Evolutionary conservation across 2,797 vertebrate genomes (phyloP).

Genomic region (Sciaenops ocellatus): DNA sequence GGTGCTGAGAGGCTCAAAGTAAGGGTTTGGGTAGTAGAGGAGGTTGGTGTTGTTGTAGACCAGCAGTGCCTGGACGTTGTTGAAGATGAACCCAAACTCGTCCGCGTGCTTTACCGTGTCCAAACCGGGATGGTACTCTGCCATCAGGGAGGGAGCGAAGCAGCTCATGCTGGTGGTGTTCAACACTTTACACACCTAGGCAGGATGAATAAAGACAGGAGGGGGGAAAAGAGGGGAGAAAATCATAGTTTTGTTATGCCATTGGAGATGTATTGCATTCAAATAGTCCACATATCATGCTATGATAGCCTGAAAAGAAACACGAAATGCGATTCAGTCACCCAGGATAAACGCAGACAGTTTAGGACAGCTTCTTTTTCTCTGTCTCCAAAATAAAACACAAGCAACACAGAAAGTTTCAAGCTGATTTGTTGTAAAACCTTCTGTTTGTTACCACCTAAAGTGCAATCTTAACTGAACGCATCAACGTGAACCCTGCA

Average conservation of each 20-base stretch:
- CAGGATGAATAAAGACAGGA: not conserved
- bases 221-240: not conserved
- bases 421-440: conserved; percentile 9
- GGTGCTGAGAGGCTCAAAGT: conserved; percentile 94
- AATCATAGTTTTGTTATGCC: conserved; percentile 17
- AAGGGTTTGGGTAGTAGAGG: conserved; percentile 97
- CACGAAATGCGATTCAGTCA: conserved; percentile 45
- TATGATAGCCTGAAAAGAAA: conserved; percentile 52
- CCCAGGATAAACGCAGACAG: conserved; percentile 27
- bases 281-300: conserved; percentile 10
- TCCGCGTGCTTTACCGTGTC: conserved; percentile 94
- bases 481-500: conserved; percentile 30
- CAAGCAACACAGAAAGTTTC: not conserved
- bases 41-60: conserved; percentile 98
- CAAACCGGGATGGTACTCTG: conserved; percentile 89
- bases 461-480: conserved; percentile 54
- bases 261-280: conserved; percentile 17
- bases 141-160: conserved; percentile 90
- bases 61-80: conserved; percentile 95
- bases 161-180: conserved; percentile 94
- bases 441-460: conserved; percentile 45
- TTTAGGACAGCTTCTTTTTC: conserved; percentile 7
- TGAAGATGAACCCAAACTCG: conserved; percentile 98
- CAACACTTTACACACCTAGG: conserved; percentile 92
- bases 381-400: conserved; percentile 34